These are phyloP conservation scores for Picus viridis DNA, from an alignment of 2,797 vertebrate species.

Conservation along the genomic window DNA sequence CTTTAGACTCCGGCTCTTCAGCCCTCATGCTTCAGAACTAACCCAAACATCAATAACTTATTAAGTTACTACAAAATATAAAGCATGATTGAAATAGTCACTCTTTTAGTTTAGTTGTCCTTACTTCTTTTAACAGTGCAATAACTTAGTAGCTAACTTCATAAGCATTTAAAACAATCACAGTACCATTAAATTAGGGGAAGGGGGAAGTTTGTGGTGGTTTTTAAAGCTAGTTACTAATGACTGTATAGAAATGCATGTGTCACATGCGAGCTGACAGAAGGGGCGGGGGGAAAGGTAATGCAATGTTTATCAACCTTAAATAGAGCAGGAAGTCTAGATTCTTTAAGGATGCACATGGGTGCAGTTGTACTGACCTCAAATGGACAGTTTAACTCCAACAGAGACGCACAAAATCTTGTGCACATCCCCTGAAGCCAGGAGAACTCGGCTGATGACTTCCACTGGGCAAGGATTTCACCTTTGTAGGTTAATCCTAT, in stretches of 20 bases:
- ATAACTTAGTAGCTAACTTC: constrained; percentile 7
- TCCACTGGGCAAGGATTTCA: background rate
- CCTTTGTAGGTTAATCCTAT: background rate
- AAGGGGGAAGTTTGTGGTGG: background rate
- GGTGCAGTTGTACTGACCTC: background rate
- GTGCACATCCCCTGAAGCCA: background rate
- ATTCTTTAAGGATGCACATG: background rate
- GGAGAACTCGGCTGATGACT: background rate
- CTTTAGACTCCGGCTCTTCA: constrained; percentile 32
- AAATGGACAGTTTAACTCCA: background rate
- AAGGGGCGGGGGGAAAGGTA: background rate
- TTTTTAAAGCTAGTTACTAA: background rate
- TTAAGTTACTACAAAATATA: constrained; percentile 42
- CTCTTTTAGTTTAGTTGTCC: background rate
- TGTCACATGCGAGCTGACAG: background rate
- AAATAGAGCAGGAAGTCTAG: constrained; percentile 2
- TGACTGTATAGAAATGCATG: constrained; percentile 17
- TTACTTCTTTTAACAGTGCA: constrained; percentile 16
- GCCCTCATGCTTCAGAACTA: constrained; percentile 30
- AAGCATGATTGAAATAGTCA: background rate
- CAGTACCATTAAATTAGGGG: constrained; percentile 3
- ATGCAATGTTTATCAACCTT: background rate
- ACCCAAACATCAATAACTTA: background rate
- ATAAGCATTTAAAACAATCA: constrained; percentile 26
- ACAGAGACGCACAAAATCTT: background rate